Evolutionary conservation across 2,797 vertebrate genomes (phyloP).

Genomic region (Enteromius radiatus): DNA sequence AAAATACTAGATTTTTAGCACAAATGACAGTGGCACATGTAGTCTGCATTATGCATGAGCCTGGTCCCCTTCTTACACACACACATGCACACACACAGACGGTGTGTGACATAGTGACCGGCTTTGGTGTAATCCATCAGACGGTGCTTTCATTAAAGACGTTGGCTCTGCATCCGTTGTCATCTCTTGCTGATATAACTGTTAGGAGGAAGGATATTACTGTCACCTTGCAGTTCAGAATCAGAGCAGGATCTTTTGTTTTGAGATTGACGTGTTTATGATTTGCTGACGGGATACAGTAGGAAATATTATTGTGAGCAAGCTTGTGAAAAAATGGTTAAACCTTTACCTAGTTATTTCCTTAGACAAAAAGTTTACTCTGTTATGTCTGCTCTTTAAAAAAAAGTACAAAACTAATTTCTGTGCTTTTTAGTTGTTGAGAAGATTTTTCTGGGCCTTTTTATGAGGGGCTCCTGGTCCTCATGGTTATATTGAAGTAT

Average conservation of each 20-base stretch:
- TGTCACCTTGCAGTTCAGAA: slow-evolving; percentile 57
- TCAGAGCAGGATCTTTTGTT: slow-evolving; percentile 24
- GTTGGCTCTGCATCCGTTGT: slow-evolving; percentile 56
- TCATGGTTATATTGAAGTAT: not conserved
- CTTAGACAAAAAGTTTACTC: not conserved
- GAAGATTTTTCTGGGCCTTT: not conserved
- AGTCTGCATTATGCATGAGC: slow-evolving; percentile 79
- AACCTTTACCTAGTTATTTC: not conserved
- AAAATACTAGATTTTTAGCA: slow-evolving; percentile 68
- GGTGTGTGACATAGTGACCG: slow-evolving; percentile 73
- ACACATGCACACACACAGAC: slow-evolving; percentile 43
- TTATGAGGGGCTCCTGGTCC: not conserved
- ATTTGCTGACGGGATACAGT: not conserved
- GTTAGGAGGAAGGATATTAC: slow-evolving; percentile 51
- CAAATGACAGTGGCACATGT: slow-evolving; percentile 67
- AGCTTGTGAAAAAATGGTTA: not conserved
- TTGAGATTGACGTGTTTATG: not conserved
- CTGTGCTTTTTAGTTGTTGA: not conserved
- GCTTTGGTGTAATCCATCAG: slow-evolving; percentile 73
- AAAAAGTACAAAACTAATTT: not conserved
- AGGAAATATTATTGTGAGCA: not conserved
- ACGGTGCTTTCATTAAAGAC: slow-evolving; percentile 75
- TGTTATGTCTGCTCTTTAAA: not conserved
- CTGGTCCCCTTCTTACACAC: slow-evolving; percentile 17
- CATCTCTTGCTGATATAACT: slow-evolving; percentile 19